Evolutionary conservation across 2,113 vertebrate genomes (phyloP), one percentile per base, ranked within the genome.

Genomic region (Sinocyclocheilus maitianheensis): DNA sequence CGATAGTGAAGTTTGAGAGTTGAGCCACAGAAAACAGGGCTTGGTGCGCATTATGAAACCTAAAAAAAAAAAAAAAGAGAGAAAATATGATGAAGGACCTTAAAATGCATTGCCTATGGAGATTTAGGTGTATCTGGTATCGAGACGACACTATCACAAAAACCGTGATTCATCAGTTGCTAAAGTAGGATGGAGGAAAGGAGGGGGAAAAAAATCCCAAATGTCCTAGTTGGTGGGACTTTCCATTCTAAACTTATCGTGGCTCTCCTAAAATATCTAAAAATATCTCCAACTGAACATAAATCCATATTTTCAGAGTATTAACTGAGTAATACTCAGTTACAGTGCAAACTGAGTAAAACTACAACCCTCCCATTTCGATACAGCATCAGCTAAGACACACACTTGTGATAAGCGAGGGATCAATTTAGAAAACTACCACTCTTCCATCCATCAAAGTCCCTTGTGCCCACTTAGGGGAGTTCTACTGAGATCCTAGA

Each of bases 21-120:
- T 92, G 93, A 93, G 94, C 94, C 94, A 94, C 94, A 92, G 93
- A 93, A 93, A 94, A 93, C 91, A 93, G 93, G 93, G 93, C 93
- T 92, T 94, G 94, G 91, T 90, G 90, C 87, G 91, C 95, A 94
- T 95, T 93, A 92, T 95, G 94, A 95, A 92, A 95, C 95, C 95
- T 96, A 77, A 84, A 90, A 48, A 48, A 53, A 53, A 53, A 53
- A 53, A 53, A 14, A 91, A 82, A 13, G 88, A 88, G 87, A n/a
- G 72, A 48, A 34, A 51, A 58, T 69, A 74, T 76, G 83, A 76
- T 91, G 74, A 91, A 71, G 63, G 53, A 60, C 60, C 16, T 16
- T 81, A 26, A 48, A 60, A 40, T 18, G 22, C 75, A 58, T 30
- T 62, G 55, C 24, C 34, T 40, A 63, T 63, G 22, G 77, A 62